Percentiles rank a stretch among this genome's conserved stretches.
Conservation (phyloP, 2,797 vertebrate genomes). For the Melanotaenia maccullochi region DNA sequence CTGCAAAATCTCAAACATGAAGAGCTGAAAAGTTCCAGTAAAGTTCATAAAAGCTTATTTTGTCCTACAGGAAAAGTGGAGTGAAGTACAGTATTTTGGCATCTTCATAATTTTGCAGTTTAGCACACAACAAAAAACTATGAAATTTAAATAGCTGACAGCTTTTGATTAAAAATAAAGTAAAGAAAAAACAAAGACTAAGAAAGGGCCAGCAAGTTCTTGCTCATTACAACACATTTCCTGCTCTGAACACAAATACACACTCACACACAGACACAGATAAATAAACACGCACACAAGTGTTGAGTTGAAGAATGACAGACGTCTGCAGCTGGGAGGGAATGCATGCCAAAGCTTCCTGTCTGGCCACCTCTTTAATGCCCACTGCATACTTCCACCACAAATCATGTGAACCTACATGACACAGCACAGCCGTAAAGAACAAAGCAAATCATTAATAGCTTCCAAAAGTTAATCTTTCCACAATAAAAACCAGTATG, state of each 20-base stretch:
- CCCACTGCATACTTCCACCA: conserved; percentile 44
- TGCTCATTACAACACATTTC: conserved; percentile 64
- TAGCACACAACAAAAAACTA: conserved; percentile 25
- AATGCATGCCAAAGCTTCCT: conserved; percentile 72
- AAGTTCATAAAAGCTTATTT: neutral
- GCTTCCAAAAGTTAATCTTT: conserved; percentile 61
- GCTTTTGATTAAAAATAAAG: conserved; percentile 20
- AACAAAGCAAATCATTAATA: conserved; percentile 51
- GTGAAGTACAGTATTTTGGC: conserved; percentile 10
- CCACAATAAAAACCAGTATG: conserved; percentile 48
- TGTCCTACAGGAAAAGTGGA: neutral
- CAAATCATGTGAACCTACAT: conserved; percentile 39
- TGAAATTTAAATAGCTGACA: conserved; percentile 26
- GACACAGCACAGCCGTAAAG: conserved; percentile 49
- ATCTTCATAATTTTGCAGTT: conserved; percentile 36
- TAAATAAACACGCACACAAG: conserved; percentile 62
- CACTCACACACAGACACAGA: conserved; percentile 32
- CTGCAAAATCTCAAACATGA: neutral
- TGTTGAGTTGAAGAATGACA: conserved; percentile 82
- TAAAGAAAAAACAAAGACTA: conserved; percentile 27
- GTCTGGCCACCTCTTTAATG: conserved; percentile 62
- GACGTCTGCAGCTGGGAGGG: conserved; percentile 78
- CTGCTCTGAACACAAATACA: conserved; percentile 51
- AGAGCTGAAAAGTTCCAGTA: conserved; percentile 1
- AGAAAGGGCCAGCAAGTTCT: conserved; percentile 40